Conservation (phyloP, 1,140 invertebrate genomes). For the Drosophila pandora region DNA sequence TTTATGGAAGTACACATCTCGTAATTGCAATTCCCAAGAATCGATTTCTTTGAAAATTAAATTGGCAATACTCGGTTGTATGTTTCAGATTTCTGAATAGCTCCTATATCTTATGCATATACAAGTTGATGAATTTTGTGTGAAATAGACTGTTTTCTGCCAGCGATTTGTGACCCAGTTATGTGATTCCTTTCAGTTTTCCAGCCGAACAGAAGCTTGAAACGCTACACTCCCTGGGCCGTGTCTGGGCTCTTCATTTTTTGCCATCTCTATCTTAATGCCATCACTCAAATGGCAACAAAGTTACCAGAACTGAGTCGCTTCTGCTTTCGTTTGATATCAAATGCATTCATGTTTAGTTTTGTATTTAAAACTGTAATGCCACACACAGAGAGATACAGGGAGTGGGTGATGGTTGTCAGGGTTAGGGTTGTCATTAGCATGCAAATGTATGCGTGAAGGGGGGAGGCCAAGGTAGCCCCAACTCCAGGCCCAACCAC, state of each 20-base stretch:
- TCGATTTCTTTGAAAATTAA: too few relatives aligned
- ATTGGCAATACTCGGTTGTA: too few relatives aligned
- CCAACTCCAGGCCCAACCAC: conserved; percentile 4
- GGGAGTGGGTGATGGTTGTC: not conserved
- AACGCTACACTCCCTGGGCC: conserved; percentile 1
- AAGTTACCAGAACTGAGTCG: conserved; percentile 16
- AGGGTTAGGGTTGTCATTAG: conserved; percentile 49
- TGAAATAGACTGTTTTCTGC: conserved; percentile 7
- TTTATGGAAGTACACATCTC: not conserved
- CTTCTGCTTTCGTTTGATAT: conserved; percentile 68
- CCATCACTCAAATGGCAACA: conserved; percentile 25
- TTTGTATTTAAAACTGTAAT: conserved; percentile 80
- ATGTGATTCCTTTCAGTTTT: conserved; percentile 15
- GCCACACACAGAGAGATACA: conserved; percentile 17
- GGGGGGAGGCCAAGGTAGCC: conserved; percentile 49
- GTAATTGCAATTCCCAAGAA: too few relatives aligned
- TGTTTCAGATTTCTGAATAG: too few relatives aligned
- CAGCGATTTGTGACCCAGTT: conserved; percentile 40
- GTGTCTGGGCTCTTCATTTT: not conserved
- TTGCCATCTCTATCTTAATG: not conserved
- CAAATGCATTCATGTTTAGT: conserved; percentile 79
- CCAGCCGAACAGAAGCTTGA: conserved; percentile 1
- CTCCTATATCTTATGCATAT: too few relatives aligned
- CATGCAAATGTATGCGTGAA: conserved; percentile 74
- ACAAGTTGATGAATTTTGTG: not conserved